Percentiles rank a stretch among this genome's conserved stretches.
Evolutionary conservation across 2,113 vertebrate species (phyloP).

Genomic region (Gyps fulvus): DNA sequence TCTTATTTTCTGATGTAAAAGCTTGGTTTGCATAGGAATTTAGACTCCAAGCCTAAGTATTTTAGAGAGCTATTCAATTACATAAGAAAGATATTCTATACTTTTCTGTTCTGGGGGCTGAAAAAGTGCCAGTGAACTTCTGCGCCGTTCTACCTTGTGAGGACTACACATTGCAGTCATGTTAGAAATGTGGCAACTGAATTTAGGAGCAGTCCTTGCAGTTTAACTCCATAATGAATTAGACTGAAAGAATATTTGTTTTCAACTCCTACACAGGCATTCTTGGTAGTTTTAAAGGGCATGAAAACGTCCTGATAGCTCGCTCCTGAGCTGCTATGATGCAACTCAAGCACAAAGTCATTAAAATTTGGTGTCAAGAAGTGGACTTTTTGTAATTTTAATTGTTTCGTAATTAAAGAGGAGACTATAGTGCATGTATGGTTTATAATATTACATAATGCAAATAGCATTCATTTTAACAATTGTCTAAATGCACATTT

Average conservation of each 20-base stretch:
- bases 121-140: background rate
- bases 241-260: background rate
- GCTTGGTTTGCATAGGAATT: background rate
- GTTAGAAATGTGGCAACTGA: background rate
- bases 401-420: conserved; percentile 52
- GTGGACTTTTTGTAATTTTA: background rate
- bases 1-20: background rate
- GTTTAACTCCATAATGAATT: background rate
- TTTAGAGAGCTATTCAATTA: background rate
- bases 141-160: background rate
- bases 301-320: background rate
- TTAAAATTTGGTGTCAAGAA: background rate
- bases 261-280: background rate
- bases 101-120: background rate
- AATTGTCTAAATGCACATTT: conserved; percentile 58
- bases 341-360: background rate
- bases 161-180: background rate
- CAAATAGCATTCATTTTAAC: conserved; percentile 53
- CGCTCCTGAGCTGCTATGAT: background rate
- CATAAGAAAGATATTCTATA: background rate
- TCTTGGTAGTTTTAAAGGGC: background rate
- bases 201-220: background rate
- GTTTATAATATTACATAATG: conserved; percentile 41
- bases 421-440: background rate
- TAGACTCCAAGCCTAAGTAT: background rate